Conservation (phyloP, 1,140 invertebrate genomes). For the Bombus ignitus region DNA sequence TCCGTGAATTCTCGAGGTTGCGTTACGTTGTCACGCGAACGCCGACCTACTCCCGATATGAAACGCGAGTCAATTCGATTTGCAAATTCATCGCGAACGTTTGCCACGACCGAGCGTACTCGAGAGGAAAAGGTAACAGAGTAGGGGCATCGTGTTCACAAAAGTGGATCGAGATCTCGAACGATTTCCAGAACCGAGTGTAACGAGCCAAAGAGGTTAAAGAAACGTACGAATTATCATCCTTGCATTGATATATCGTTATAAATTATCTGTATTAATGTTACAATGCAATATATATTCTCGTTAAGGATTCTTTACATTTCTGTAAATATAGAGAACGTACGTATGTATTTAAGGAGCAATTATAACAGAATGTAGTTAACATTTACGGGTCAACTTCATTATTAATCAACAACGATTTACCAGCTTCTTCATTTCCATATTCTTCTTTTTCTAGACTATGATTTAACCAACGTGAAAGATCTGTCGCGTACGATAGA, state of each 20-base stretch:
- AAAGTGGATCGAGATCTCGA: neutral
- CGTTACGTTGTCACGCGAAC: conserved; percentile 34
- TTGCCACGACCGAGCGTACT: conserved; percentile 5
- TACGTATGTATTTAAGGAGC: conserved; percentile 16
- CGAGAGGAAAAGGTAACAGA: neutral
- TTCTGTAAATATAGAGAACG: conserved; percentile 31
- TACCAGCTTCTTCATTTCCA: neutral
- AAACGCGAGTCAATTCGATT: conserved; percentile 82
- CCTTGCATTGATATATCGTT: neutral
- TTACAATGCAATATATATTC: neutral
- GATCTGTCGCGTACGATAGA: neutral
- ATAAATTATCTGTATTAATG: neutral
- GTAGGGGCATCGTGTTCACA: neutral
- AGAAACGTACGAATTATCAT: conserved; percentile 4
- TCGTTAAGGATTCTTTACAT: conserved; percentile 13
- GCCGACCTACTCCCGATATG: conserved; percentile 80
- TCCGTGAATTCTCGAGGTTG: conserved; percentile 74
- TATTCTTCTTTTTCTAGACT: neutral
- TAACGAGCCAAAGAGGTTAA: neutral
- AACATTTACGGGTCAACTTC: neutral
- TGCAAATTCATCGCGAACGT: conserved; percentile 63
- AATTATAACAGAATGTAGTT: conserved; percentile 8
- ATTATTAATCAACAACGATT: conserved; percentile 12
- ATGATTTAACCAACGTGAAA: neutral
- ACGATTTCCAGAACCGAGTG: conserved; percentile 22